phyloP scores from a whole-genome alignment of 2,888 invertebrate genomes.

The Drosophila falleni region DNA sequence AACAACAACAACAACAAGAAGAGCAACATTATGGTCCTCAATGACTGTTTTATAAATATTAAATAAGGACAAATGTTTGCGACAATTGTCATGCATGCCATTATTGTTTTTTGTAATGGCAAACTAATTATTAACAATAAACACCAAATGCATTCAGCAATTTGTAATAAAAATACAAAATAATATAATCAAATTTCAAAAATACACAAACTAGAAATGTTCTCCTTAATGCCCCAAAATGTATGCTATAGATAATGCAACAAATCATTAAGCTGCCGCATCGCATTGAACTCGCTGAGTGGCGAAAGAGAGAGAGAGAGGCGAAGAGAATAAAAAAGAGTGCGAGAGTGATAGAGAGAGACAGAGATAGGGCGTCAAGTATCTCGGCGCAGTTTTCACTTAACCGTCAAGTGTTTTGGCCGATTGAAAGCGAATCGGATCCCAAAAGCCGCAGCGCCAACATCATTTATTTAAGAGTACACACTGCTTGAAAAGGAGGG shows the following conservation, averaged over 20 bases:
- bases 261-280: slow-evolving; percentile 65
- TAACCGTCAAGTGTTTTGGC: slow-evolving; percentile 50
- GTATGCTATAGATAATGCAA: slow-evolving; percentile 54
- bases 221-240: slow-evolving; percentile 22
- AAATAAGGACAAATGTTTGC: slow-evolving; percentile 34
- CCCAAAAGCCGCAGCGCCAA: slow-evolving; percentile 64
- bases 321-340: not conserved
- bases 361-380: slow-evolving; percentile 12
- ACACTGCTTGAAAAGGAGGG: not conserved
- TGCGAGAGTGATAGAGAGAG: not conserved
- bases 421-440: slow-evolving; percentile 66
- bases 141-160: slow-evolving; percentile 37
- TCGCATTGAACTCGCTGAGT: slow-evolving; percentile 41
- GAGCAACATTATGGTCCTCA: slow-evolving; percentile 23
- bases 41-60: slow-evolving; percentile 37
- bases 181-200: slow-evolving; percentile 7
- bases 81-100: slow-evolving; percentile 26
- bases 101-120: slow-evolving; percentile 18
- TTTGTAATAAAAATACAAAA: slow-evolving; percentile 21
- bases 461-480: slow-evolving; percentile 70
- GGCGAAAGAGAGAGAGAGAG: not conserved
- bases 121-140: slow-evolving; percentile 63
- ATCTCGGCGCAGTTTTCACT: slow-evolving; percentile 53
- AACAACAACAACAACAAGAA: not conserved
- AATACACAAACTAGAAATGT: slow-evolving; percentile 13